Evolutionary conservation across 2,797 vertebrate genomes (phyloP).

Genomic region (Mus caroli): DNA sequence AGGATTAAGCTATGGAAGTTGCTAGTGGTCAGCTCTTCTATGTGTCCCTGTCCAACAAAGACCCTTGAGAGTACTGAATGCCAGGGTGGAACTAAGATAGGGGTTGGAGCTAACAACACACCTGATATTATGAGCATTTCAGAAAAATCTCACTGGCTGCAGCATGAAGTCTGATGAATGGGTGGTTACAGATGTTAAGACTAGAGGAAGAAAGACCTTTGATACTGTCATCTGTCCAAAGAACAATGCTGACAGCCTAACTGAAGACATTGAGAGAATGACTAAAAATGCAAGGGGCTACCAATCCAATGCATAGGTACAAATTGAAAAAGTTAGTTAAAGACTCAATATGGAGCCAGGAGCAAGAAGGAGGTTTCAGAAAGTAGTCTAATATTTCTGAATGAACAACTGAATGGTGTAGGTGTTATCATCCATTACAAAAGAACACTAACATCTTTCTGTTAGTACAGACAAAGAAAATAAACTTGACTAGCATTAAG

Average conservation of each 20-base stretch:
- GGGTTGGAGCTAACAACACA: background rate
- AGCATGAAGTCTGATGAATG: background rate
- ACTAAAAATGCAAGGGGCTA: background rate
- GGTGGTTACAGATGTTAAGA: background rate
- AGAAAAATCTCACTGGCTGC: background rate
- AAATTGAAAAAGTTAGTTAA: background rate
- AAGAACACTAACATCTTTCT: background rate
- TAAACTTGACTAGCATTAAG: background rate
- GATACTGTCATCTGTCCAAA: background rate
- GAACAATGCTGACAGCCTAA: background rate
- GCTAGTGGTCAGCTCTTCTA: background rate
- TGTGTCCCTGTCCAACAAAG: background rate
- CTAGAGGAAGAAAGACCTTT: background rate
- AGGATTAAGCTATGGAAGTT: background rate
- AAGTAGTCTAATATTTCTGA: background rate
- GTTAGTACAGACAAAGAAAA: constrained; percentile 4
- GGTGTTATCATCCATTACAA: background rate
- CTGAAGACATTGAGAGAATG: background rate
- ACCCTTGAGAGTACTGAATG: background rate
- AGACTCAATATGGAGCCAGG: background rate
- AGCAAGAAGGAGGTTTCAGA: background rate
- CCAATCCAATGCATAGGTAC: background rate
- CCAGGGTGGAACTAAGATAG: background rate
- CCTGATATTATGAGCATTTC: background rate
- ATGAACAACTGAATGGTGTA: background rate